Evolutionary conservation across 2,113 vertebrate species (phyloP).

Genomic region (Coptodon bakossiorum): DNA sequence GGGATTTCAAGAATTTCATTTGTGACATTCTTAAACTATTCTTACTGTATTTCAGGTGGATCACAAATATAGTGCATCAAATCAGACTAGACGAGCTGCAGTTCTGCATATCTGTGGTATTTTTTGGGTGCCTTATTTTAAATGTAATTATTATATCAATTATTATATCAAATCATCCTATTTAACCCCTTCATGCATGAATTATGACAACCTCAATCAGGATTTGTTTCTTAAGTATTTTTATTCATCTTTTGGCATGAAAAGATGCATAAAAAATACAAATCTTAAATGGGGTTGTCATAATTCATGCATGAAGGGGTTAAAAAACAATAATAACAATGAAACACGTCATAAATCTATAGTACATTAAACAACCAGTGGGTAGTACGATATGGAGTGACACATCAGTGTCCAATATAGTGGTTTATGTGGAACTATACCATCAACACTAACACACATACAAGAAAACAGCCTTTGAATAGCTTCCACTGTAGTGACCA

Average conservation of each 20-base stretch:
- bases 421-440: not conserved
- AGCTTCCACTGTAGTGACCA: too few species aligned
- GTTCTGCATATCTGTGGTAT: not conserved
- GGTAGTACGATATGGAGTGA: too few species aligned
- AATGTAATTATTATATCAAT: not conserved
- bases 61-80: not conserved
- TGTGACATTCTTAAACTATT: not conserved
- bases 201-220: not conserved
- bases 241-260: not conserved
- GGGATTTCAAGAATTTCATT: not conserved
- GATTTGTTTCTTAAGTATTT: not conserved
- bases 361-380: not conserved
- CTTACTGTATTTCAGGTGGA: not conserved
- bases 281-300: not conserved
- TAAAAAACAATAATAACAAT: accelerated
- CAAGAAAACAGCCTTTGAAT: not conserved
- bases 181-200: accelerated
- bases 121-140: not conserved
- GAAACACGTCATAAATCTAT: not conserved
- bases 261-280: not conserved
- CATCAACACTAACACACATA: accelerated
- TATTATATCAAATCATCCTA: not conserved
- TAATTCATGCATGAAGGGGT: not conserved
- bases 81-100: not conserved
- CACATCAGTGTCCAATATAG: too few species aligned